Evolutionary conservation across 2,113 vertebrate species (phyloP).

Genomic region (Paramisgurnus dabryanus): DNA sequence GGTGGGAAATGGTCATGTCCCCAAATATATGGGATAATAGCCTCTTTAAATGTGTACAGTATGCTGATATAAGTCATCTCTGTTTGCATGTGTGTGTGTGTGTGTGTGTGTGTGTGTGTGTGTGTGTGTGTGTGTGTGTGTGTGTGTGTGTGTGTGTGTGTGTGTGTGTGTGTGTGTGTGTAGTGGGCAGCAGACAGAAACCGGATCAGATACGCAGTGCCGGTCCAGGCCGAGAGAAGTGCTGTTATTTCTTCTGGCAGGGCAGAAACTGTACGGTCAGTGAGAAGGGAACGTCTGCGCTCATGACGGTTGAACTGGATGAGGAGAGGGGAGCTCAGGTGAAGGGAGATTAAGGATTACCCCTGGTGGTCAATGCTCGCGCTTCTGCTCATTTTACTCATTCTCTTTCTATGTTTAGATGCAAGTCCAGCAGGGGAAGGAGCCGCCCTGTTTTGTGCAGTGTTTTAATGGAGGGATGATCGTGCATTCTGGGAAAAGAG

Average conservation of each 20-base stretch:
- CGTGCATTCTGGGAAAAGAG: constrained; percentile 90
- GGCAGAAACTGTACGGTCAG: constrained; percentile 91
- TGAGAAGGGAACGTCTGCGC: constrained; percentile 93
- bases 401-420: constrained; percentile 72
- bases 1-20: too few species aligned
- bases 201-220: constrained; percentile 82
- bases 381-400: background rate
- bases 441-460: constrained; percentile 95
- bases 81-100: background rate
- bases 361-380: background rate
- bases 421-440: constrained; percentile 95
- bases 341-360: background rate
- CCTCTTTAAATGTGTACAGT: background rate
- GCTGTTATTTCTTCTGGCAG: constrained; percentile 99
- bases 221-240: constrained; percentile 87
- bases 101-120: constrained; percentile 65
- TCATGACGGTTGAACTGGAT: constrained; percentile 96
- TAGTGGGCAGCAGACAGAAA: constrained; percentile 92
- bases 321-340: constrained; percentile 96
- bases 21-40: background rate
- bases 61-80: background rate
- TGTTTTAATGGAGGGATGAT: constrained; percentile 98
- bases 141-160: constrained; percentile 44
- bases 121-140: constrained; percentile 64
- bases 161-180: constrained; percentile 58